Evolutionary conservation across 2,888 invertebrate genomes (phyloP), one percentile per base, ranked within the genome.

Genomic region (Metallyticus violacea): DNA sequence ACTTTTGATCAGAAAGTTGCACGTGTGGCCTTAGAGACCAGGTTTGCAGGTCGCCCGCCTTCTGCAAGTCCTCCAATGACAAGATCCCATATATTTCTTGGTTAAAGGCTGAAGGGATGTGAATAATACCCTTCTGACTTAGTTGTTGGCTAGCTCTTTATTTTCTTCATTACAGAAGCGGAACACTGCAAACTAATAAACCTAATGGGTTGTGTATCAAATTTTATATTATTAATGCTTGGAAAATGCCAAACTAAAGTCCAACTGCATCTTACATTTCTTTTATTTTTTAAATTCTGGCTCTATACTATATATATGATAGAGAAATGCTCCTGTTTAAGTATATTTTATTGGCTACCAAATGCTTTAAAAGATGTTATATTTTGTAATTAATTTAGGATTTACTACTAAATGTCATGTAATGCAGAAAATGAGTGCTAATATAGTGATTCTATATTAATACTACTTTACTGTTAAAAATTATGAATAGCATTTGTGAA

Each of bases 1-100:
- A 90, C 90, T n/a, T 90, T 90, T 87, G 90, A 90, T 88, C 87
- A 89, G 76, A 90, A 90, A 88, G 90, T 90, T 6, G 89, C 89
- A 77, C 89, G 90, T 85, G 89, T 89, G 22, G 89, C 89, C 22
- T 87, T 90, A 29, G 89, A 90, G 85, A 88, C 88, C 82, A 87
- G 89, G 86, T 88, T 90, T 27, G 86, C 89, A 2, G 89, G 88
- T 85, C 89, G 90, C 4, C 89, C 89, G 3, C 88, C 89, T 7
- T 88, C 90, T 7, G 89, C 89, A 77, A 90, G 89, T 87, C 90
- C 90, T 77, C 88, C 89, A 77, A 89, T 90, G 87, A 89, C 89
- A 87, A 88, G 88, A 85, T 90, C 90, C n/a, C 90, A 90, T 85
- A 90, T 90, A 87, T 89, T 89, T 85, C 88, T 90, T 6, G 90